Evolutionary conservation across 2,797 vertebrate genomes (phyloP), one percentile per base, ranked within the genome.

Genomic region (Tiaroga cobitis): DNA sequence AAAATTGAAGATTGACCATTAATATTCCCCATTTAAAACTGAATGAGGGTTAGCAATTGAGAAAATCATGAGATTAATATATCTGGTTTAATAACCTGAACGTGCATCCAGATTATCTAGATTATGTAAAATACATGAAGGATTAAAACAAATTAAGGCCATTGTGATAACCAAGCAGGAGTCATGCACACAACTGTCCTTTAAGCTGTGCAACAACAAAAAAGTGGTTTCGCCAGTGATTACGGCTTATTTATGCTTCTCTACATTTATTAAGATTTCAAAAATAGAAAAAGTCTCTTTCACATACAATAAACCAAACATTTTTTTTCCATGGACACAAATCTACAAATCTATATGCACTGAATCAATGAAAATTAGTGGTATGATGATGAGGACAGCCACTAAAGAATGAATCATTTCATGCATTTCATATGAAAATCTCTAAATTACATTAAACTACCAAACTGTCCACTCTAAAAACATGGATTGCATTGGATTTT

Each of bases 71-170:
- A 65, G n/a, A 78, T 19, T 67, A 37, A 68, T 43, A 49, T n/a
- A 13, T 61, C 34, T 43, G 51, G 56, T 74, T 83, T 63, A 65
- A 54, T 83, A 75, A 80, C 24, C 59, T 65, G 43, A 78, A 69
- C 49, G n/a, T 46, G 76, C 26, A 72, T 85, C 13, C 41, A 73
- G 77, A 80, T 85, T 49, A 85, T 80, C 16, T 26, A 34, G 83
- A 85, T 80, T 80, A 80, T 80, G 37, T 51, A 63, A 59, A 83
- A 85, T 73, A 68, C 76, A 80, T 16, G 34, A 68, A 84, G 83
- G 77, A 80, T 80, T 74, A 74, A 73, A 26, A 39, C 68, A 74
- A 80, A 80, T 80, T 65, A 73, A 85, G 75, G 67, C 39, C 75
- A 49, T n/a, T 85, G 56, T 63, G 83, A 21, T 41, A 80, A 59